Conservation (phyloP, 64 coral and sea anemone genomes). For the Astreopora myriophthalma region DNA sequence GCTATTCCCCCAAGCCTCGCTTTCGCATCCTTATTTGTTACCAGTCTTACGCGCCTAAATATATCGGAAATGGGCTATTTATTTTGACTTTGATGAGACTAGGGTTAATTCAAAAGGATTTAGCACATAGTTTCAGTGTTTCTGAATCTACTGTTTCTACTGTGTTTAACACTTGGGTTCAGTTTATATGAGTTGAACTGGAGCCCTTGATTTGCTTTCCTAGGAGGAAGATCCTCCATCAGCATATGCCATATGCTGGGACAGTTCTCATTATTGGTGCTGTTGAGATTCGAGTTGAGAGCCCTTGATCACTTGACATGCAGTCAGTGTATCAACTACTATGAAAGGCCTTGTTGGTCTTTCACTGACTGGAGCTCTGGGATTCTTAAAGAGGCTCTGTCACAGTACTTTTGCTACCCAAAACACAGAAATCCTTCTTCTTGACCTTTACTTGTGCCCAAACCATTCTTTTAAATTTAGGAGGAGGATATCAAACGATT, state of each 20-base stretch:
- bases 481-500: too few species aligned
- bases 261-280: constrained; percentile 66
- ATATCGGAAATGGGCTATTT: not conserved
- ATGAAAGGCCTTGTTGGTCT: constrained; percentile 67
- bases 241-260: constrained; percentile 3
- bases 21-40: constrained; percentile 14
- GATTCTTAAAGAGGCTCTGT: too few species aligned
- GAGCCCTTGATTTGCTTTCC: too few species aligned
- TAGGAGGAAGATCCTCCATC: not conserved
- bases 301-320: too few species aligned
- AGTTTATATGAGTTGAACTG: constrained; percentile 33
- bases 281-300: constrained; percentile 22
- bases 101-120: too few species aligned
- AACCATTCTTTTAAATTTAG: too few species aligned
- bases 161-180: constrained; percentile 11
- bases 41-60: not conserved
- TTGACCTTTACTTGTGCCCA: too few species aligned
- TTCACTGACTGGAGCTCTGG: constrained; percentile 43
- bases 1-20: not conserved
- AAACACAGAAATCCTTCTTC: too few species aligned
- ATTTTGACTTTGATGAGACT: too few species aligned
- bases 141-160: too few species aligned
- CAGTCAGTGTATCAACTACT: constrained; percentile 31
- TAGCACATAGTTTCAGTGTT: too few species aligned
- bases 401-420: too few species aligned